Evolutionary conservation across 2,888 invertebrate species (phyloP).

Genomic region (Branchinecta sandiegonensis): DNA sequence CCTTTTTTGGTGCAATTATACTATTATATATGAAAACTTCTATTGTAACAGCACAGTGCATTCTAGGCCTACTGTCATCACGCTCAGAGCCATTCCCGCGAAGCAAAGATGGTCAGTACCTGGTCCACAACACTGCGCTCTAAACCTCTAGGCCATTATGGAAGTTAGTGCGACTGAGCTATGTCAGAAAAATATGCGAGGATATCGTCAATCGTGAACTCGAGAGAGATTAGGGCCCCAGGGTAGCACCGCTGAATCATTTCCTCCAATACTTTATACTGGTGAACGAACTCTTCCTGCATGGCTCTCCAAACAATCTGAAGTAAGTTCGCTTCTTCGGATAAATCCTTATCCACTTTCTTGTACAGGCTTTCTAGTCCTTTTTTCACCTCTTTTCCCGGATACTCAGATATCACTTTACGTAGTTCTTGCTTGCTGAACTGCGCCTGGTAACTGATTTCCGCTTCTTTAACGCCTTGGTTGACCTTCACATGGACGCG

Average conservation of each 20-base stretch:
- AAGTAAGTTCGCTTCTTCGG: constrained; percentile 80
- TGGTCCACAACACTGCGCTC: too few species aligned
- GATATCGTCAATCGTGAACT: constrained; percentile 90
- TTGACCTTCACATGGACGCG: constrained; percentile 86
- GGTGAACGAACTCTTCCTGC: constrained; percentile 97
- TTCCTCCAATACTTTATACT: constrained; percentile 82
- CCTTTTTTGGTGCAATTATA: too few species aligned
- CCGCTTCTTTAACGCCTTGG: constrained; percentile 86
- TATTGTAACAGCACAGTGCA: too few species aligned
- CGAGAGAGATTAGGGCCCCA: constrained; percentile 78
- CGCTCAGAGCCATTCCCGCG: too few species aligned
- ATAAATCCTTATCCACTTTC: constrained; percentile 93
- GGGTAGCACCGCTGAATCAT: constrained; percentile 91
- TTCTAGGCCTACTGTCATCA: too few species aligned
- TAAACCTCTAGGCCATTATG: too few species aligned
- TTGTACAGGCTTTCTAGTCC: constrained; percentile 82
- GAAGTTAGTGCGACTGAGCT: constrained; percentile 69
- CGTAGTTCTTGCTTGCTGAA: constrained; percentile 92
- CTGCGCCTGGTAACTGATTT: constrained; percentile 93
- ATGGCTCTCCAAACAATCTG: constrained; percentile 98
- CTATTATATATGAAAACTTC: too few species aligned
- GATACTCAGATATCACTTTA: constrained; percentile 86
- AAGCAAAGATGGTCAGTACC: too few species aligned
- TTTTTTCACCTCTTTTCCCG: constrained; percentile 78
- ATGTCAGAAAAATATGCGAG: constrained; percentile 95